These are phyloP conservation scores for Cosmia trapezina DNA, from an alignment of 2,888 invertebrate genomes.

Conservation along the genomic window DNA sequence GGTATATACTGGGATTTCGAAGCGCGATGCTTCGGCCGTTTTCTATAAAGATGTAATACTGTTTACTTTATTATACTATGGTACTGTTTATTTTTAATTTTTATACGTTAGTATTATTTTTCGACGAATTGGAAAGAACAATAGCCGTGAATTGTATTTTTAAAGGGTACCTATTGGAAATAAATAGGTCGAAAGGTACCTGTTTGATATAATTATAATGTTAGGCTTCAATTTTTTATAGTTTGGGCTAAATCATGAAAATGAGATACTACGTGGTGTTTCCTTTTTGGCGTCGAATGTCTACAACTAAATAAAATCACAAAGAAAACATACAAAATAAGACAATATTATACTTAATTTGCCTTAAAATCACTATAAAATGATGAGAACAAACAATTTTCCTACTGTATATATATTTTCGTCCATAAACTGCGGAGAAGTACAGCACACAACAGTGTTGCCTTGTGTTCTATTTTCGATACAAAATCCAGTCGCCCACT, in stretches of 20 bases:
- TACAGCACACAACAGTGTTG: constrained; percentile 24
- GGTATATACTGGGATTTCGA: too few relatives aligned
- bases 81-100: constrained; percentile 49
- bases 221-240: constrained; percentile 10
- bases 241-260: constrained; percentile 13
- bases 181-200: constrained; percentile 8
- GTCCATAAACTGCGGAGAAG: constrained; percentile 20
- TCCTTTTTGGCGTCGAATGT: neutral
- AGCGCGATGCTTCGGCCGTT: too few relatives aligned
- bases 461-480: constrained; percentile 35
- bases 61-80: neutral
- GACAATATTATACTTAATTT: neutral
- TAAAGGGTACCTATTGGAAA: constrained; percentile 11
- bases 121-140: constrained; percentile 22
- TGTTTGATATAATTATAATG: neutral
- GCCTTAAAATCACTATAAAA: too few relatives aligned
- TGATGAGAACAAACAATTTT: constrained; percentile 1
- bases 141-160: constrained; percentile 12
- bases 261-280: neutral
- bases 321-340: neutral
- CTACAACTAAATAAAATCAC: neutral
- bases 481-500: constrained; percentile 17
- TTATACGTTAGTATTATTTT: constrained; percentile 33
- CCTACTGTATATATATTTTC: constrained; percentile 8
- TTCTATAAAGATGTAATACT: too few relatives aligned